phyloP scores from a whole-genome alignment of 2,113 vertebrate species.

The Hippocampus barbouri region DNA sequence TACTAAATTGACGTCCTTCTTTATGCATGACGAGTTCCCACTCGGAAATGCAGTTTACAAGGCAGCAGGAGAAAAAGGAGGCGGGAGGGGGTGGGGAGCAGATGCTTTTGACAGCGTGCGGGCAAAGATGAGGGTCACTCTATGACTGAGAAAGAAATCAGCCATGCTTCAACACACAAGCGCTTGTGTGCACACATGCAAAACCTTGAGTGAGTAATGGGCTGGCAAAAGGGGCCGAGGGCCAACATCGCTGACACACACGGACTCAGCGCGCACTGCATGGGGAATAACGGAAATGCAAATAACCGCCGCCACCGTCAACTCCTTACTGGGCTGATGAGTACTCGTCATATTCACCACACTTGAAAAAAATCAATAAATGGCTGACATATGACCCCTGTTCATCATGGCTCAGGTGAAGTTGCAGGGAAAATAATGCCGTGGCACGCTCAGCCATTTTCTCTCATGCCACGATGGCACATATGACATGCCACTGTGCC shows the following conservation, averaged over 20 bases:
- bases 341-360: not conserved
- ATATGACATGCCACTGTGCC: constrained; percentile 52
- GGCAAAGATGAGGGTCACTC: constrained; percentile 57
- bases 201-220: constrained; percentile 62
- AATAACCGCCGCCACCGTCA: constrained; percentile 26
- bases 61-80: constrained; percentile 13
- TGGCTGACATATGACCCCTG: constrained; percentile 18
- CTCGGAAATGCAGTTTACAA: not conserved
- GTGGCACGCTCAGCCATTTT: constrained; percentile 33
- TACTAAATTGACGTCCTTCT: not conserved
- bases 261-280: constrained; percentile 19
- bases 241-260: constrained; percentile 37
- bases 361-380: not conserved
- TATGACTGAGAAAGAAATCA: constrained; percentile 53
- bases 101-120: constrained; percentile 63
- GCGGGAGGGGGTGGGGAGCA: constrained; percentile 26
- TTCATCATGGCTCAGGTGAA: constrained; percentile 19
- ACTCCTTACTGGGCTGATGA: constrained; percentile 23
- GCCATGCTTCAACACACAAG: constrained; percentile 46
- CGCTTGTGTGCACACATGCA: constrained; percentile 16
- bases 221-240: constrained; percentile 52
- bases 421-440: constrained; percentile 12
- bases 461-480: constrained; percentile 44
- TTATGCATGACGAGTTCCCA: not conserved
- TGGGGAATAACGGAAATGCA: constrained; percentile 40